These are phyloP conservation scores for Cylloceria caligata DNA, from an alignment of 2,888 invertebrate species.

Conservation along the genomic window DNA sequence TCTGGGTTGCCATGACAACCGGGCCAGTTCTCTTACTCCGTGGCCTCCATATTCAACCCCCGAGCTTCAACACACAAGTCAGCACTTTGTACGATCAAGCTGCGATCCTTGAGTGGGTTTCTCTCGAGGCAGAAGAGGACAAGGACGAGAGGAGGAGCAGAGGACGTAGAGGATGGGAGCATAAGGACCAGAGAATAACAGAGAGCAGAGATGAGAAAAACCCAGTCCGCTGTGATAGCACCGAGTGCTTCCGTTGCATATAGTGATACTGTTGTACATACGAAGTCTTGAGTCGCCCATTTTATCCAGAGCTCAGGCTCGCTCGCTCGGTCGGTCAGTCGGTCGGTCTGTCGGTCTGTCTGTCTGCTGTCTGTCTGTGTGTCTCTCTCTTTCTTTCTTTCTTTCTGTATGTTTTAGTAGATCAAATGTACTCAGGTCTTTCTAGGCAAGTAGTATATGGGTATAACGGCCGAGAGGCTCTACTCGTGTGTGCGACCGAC, in stretches of 20 bases:
- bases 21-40: conserved; percentile 54
- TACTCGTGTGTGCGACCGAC: neutral
- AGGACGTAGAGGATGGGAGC: neutral
- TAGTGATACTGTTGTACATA: neutral
- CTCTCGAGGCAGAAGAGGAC: conserved; percentile 18
- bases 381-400: too few species aligned
- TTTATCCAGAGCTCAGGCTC: conserved; percentile 26
- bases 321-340: too few species aligned
- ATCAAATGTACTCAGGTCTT: conserved; percentile 39
- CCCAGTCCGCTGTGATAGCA: conserved; percentile 4
- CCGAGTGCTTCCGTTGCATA: conserved; percentile 11
- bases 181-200: conserved; percentile 8
- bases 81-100: conserved; percentile 54
- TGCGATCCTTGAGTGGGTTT: conserved; percentile 44
- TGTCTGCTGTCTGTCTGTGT: too few species aligned
- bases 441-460: conserved; percentile 3
- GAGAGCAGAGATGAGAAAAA: neutral
- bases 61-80: conserved; percentile 53
- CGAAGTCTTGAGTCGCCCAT: conserved; percentile 4
- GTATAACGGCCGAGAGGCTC: neutral
- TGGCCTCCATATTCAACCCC: conserved; percentile 49
- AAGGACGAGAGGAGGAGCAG: conserved; percentile 8
- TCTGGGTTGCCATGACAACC: conserved; percentile 83
- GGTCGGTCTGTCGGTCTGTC: too few species aligned
- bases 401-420: conserved; percentile 19